Base-by-base conservation (phyloP, 2,113 vertebrate species). In the Xiphias gladius region DNA sequence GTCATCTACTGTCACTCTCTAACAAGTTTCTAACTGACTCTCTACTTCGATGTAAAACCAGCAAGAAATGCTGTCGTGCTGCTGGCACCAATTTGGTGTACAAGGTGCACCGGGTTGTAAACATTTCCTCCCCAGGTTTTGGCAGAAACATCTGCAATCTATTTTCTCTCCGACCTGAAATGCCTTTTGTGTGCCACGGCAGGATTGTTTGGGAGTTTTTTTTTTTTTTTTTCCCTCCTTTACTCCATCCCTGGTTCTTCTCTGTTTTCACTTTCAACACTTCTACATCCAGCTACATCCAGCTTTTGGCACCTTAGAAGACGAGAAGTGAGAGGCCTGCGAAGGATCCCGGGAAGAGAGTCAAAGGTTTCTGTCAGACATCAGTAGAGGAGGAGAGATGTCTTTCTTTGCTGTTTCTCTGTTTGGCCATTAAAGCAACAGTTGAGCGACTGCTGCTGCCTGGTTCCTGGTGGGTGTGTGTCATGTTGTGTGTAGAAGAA, bases 101-200 rank as follows among this genome's bases (percentile, higher is more conserved):
- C 89, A 85, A 91, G 86, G 86, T 90, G 90, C 73, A 84, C 73
- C 1, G 65, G 85, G 72, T 78, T 91, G 87, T 90, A 93, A 90
- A 91, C 86, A 87, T 91, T 91, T 91, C 85, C 87, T 86, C 64
- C 73, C 64, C 78, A 59, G 82, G 70, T 86, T 85, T 65, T 82
- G 87, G 80, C 83, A 84, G 65, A 55, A 55, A 87, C 90, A 94
- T 92, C 91, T 94, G 92, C 73, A 75, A 78, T 88, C 86, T 62
- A 91, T 91, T 92, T 91, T 76, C 90, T 28, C 69, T 55, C 72
- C 85, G 85, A 87, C 83, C 88, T 85, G 69, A 91, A 86, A 89
- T 82, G 76, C 58, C 80, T 92, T 82, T 59, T 73, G 82, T 88
- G 76, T 90, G 82, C 86, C 88, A 86, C 85, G 71, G 63, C 78